A percentile compares a stretch with the other conserved stretches of the same genome.
Conservation (phyloP, 2,113 vertebrate genomes). For the Indri indri region DNA sequence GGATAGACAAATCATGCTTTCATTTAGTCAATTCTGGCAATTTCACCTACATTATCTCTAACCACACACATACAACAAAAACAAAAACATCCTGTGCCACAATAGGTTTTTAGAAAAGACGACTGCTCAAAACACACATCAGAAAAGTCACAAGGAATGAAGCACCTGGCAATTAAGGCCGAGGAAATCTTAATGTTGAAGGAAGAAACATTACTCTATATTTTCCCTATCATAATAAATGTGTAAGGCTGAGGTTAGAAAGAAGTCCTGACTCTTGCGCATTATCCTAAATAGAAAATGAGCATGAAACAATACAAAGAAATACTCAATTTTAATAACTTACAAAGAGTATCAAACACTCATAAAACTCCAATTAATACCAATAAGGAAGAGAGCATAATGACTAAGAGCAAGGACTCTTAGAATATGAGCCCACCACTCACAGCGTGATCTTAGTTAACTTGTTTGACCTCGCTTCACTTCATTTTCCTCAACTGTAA, state of each 20-base stretch:
- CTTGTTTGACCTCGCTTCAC: not conserved
- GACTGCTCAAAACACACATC: not conserved
- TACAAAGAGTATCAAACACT: conserved; percentile 9
- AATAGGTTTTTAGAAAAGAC: not conserved
- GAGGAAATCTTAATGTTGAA: conserved; percentile 45
- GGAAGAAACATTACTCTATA: not conserved
- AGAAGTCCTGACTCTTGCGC: conserved; percentile 22
- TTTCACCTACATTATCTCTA: not conserved
- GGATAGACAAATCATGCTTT: not conserved
- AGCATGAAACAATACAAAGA: conserved; percentile 8
- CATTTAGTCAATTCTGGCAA: conserved; percentile 29
- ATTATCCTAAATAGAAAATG: conserved; percentile 43
- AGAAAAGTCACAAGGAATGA: conserved; percentile 48
- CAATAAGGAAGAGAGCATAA: conserved; percentile 22
- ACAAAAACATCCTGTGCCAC: not conserved
- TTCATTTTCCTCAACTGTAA: conserved; percentile 41
- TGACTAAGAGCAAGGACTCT: not conserved
- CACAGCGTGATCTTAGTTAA: not conserved
- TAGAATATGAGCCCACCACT: not conserved
- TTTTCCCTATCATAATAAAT: conserved; percentile 41
- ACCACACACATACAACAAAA: not conserved
- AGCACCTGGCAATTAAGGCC: not conserved
- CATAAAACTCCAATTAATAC: not conserved
- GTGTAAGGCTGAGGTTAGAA: not conserved
- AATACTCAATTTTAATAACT: conserved; percentile 39